Evolutionary conservation across 1,140 invertebrate genomes (phyloP).

Genomic region (Heliconius eleuchia): DNA sequence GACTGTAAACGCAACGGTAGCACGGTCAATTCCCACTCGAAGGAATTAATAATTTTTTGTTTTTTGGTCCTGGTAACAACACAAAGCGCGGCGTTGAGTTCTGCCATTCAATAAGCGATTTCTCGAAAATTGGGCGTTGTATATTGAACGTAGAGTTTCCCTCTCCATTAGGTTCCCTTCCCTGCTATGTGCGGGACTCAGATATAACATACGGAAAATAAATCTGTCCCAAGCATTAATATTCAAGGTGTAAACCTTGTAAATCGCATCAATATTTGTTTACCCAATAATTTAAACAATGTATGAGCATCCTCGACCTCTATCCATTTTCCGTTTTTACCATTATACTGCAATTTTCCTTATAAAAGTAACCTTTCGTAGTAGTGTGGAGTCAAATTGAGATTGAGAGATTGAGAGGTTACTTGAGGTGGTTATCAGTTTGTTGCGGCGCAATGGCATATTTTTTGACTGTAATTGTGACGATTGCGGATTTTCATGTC

Average conservation of each 20-base stretch:
- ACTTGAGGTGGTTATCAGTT: too few relatives aligned
- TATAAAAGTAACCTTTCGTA: neutral
- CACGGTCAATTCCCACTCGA: too few relatives aligned
- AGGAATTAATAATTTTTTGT: too few relatives aligned
- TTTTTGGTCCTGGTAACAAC: too few relatives aligned
- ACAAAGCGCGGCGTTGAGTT: neutral
- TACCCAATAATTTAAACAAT: neutral
- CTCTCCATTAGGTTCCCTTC: too few relatives aligned
- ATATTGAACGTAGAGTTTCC: too few relatives aligned
- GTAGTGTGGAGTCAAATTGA: too few relatives aligned
- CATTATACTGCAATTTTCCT: neutral
- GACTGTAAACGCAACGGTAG: too few relatives aligned
- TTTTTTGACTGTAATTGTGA: neutral
- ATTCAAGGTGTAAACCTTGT: conserved; percentile 2
- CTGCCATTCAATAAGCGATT: neutral
- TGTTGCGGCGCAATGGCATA: neutral
- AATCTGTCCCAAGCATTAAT: neutral
- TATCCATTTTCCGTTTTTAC: neutral
- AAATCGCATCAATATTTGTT: neutral
- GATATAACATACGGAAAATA: neutral
- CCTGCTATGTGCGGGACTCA: neutral
- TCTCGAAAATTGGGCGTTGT: too few relatives aligned
- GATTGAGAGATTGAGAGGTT: too few relatives aligned
- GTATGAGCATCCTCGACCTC: neutral
- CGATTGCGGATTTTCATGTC: neutral